These are phyloP conservation scores for Bombyx mandarina DNA, from an alignment of 1,140 invertebrate genomes.

Conservation along the genomic window DNA sequence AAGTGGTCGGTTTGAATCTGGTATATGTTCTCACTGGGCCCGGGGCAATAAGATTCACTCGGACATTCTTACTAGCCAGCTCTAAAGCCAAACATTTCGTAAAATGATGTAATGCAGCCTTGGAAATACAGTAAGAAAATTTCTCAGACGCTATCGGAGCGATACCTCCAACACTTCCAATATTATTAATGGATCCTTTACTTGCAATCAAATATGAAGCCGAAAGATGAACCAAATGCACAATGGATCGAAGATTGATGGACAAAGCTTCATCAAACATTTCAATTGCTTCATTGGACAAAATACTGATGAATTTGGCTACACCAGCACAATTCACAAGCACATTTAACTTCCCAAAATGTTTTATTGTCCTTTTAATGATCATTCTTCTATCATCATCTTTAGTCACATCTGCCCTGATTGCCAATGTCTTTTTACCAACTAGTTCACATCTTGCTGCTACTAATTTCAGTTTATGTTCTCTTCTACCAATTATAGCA, in stretches of 20 bases:
- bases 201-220: conserved; percentile 14
- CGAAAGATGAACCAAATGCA: conserved; percentile 9
- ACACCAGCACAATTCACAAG: conserved; percentile 83
- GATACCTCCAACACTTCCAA: conserved; percentile 13
- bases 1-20: too few species aligned
- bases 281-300: background rate
- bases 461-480: conserved; percentile 62
- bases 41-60: conserved; percentile 81
- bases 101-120: conserved; percentile 82
- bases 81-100: conserved; percentile 78
- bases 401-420: conserved; percentile 74
- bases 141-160: background rate
- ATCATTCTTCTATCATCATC: conserved; percentile 74
- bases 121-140: conserved; percentile 29
- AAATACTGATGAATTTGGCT: conserved; percentile 74
- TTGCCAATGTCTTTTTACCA: conserved; percentile 55
- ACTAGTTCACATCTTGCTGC: conserved; percentile 69
- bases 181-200: conserved; percentile 21
- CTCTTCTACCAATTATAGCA: conserved; percentile 80
- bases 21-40: conserved; percentile 37
- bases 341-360: conserved; percentile 74
- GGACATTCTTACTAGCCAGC: conserved; percentile 75
- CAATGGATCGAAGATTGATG: conserved; percentile 5
- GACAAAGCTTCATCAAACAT: conserved; percentile 6
- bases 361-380: conserved; percentile 69